Evolutionary conservation across 92 coral and sea anemone species (phyloP).

Genomic region (Palythoa heliodiscus): DNA sequence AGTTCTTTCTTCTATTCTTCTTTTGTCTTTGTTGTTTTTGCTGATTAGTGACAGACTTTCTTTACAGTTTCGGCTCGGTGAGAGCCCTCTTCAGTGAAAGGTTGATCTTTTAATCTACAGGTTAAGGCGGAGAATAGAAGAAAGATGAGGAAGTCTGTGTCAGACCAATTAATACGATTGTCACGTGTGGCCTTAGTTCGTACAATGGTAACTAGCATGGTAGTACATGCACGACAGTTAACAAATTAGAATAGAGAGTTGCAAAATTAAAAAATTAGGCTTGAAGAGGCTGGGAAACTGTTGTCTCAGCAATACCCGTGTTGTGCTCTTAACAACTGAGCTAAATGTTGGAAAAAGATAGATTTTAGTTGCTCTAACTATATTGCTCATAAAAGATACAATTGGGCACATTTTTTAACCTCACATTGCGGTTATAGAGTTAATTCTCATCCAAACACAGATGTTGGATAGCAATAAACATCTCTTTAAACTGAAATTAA

Average conservation of each 20-base stretch:
- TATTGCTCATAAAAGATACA: not conserved
- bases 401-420: no score
- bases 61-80: no score
- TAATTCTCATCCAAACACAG: not conserved
- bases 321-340: not conserved
- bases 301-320: not conserved
- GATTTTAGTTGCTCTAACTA: not conserved
- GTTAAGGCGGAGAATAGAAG: no score
- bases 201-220: no score
- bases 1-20: no score
- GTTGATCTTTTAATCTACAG: no score
- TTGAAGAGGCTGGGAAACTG: not conserved
- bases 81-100: no score
- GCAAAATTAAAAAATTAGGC: not conserved
- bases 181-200: no score
- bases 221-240: not conserved
- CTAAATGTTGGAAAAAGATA: not conserved
- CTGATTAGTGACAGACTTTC: no score
- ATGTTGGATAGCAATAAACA: not conserved
- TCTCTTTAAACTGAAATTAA: not conserved
- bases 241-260: not conserved
- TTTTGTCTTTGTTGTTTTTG: no score
- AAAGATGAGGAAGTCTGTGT: no score
- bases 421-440: not conserved
- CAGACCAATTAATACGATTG: no score